These are phyloP conservation scores for Tonatia bakeri DNA, from an alignment of 2,113 vertebrate genomes.

Conservation along the genomic window DNA sequence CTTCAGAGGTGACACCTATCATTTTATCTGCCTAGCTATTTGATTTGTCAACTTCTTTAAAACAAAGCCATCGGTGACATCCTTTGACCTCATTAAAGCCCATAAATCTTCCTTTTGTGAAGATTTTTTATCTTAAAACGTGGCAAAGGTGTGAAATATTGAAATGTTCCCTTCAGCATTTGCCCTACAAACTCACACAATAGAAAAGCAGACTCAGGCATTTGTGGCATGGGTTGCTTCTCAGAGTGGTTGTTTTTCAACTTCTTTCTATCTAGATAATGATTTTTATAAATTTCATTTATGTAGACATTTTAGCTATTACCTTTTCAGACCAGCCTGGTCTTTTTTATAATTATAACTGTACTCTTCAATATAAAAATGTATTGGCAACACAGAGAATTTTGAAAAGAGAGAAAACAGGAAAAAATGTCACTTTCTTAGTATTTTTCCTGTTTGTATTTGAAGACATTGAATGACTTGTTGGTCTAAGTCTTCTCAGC, in stretches of 20 bases:
- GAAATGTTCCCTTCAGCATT: neutral
- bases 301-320: neutral
- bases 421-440: neutral
- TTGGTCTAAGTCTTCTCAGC: neutral
- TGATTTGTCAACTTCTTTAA: slow-evolving; percentile 25
- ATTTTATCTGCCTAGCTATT: neutral
- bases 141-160: slow-evolving; percentile 49
- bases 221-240: neutral
- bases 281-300: neutral
- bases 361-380: neutral
- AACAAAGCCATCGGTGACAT: neutral
- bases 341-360: neutral
- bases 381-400: neutral
- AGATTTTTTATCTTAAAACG: slow-evolving; percentile 36
- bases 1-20: neutral
- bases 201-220: neutral
- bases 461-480: neutral
- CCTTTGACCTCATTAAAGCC: slow-evolving; percentile 23
- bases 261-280: neutral
- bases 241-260: neutral
- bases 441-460: neutral
- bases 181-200: neutral
- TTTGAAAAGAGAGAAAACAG: neutral
- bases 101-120: neutral
- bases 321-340: neutral